These are phyloP conservation scores for Dolichotis patagonum DNA, from an alignment of 2,113 vertebrate genomes.

Conservation along the genomic window DNA sequence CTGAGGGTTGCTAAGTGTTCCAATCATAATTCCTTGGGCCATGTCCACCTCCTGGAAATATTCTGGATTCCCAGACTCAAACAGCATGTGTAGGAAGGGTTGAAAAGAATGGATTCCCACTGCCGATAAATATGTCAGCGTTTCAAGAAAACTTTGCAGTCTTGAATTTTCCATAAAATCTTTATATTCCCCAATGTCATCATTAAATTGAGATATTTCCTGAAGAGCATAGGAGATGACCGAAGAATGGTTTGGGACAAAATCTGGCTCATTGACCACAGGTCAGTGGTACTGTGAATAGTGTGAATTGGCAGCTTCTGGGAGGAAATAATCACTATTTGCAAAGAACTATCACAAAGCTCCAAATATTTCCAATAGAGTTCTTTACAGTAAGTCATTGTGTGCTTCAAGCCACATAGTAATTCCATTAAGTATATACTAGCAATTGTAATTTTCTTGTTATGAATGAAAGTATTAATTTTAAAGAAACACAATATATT, in stretches of 20 bases:
- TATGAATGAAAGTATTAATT: background rate
- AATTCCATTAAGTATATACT: background rate
- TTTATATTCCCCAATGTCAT: background rate
- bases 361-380: background rate
- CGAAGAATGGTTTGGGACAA: background rate
- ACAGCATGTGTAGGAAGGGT: background rate
- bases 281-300: background rate
- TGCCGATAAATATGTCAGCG: background rate
- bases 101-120: background rate
- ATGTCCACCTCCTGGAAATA: background rate
- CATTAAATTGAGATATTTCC: background rate
- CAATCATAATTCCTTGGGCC: background rate
- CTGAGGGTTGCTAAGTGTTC: background rate
- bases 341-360: background rate
- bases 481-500: background rate
- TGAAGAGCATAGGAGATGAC: background rate
- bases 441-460: constrained; percentile 1
- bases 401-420: background rate
- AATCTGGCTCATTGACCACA: background rate
- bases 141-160: background rate
- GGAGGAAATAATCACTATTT: background rate
- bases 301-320: background rate
- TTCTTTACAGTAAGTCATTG: background rate
- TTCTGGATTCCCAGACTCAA: background rate
- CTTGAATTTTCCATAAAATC: background rate